These are phyloP conservation scores for Marcusenius ussheri DNA, from an alignment of 2,113 vertebrate species.

Conservation along the genomic window DNA sequence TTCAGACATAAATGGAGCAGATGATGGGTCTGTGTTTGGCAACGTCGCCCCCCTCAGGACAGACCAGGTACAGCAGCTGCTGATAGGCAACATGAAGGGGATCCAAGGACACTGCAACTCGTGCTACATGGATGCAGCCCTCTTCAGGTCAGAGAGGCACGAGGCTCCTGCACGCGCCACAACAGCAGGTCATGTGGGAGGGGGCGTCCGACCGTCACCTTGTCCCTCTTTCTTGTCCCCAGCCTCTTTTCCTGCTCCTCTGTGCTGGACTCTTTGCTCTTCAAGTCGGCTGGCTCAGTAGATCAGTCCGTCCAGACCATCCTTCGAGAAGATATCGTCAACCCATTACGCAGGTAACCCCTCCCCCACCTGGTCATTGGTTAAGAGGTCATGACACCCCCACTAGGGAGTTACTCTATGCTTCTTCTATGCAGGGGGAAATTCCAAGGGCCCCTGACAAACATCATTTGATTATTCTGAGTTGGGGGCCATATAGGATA, in stretches of 20 bases:
- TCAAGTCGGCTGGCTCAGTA: slow-evolving; percentile 54
- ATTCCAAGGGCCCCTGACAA: neutral
- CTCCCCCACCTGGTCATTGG: slow-evolving; percentile 17
- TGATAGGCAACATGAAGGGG: slow-evolving; percentile 71
- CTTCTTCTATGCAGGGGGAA: neutral
- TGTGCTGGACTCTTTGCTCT: slow-evolving; percentile 76
- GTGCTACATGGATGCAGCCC: slow-evolving; percentile 81
- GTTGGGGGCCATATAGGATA: neutral
- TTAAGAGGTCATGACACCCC: neutral
- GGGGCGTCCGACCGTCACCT: slow-evolving; percentile 43
- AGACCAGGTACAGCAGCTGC: slow-evolving; percentile 49
- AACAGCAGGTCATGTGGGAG: neutral
- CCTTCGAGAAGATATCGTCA: slow-evolving; percentile 72
- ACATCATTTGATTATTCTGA: neutral
- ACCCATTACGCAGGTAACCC: slow-evolving; percentile 72
- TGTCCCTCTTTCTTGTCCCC: slow-evolving; percentile 50
- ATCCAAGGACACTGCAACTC: slow-evolving; percentile 86
- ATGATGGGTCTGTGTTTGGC: slow-evolving; percentile 17
- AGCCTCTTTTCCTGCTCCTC: slow-evolving; percentile 84
- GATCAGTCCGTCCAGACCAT: slow-evolving; percentile 67
- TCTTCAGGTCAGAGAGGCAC: slow-evolving; percentile 66
- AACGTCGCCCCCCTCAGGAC: slow-evolving; percentile 59
- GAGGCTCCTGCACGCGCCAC: neutral
- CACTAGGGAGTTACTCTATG: neutral
- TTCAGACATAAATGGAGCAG: slow-evolving; percentile 34